Evolutionary conservation across 2,797 vertebrate species (phyloP).

Genomic region (Cyclura pinguis): DNA sequence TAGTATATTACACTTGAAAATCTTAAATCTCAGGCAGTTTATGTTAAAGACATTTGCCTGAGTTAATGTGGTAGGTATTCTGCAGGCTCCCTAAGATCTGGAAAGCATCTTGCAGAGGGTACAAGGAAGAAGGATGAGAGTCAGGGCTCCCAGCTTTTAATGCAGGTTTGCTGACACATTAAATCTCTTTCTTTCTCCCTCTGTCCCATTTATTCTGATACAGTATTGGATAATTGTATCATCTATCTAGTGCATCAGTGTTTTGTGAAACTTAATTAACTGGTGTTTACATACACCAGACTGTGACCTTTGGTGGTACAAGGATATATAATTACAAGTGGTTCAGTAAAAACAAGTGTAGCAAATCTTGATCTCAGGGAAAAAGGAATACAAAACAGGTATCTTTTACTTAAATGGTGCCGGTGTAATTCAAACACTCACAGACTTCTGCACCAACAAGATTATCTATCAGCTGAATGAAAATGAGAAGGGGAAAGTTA

Average conservation of each 20-base stretch:
- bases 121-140: not conserved
- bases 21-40: slow-evolving; percentile 2
- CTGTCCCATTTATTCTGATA: slow-evolving; percentile 33
- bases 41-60: not conserved
- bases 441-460: not conserved
- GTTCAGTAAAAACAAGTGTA: slow-evolving; percentile 1
- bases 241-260: slow-evolving; percentile 23
- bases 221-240: not conserved
- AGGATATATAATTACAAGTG: slow-evolving; percentile 8
- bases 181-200: slow-evolving; percentile 17
- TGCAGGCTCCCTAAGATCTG: not conserved
- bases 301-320: not conserved
- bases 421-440: not conserved
- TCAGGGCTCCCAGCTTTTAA: slow-evolving; percentile 36
- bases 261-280: slow-evolving; percentile 33
- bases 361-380: not conserved
- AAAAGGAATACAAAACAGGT: not conserved
- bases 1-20: not conserved
- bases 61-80: slow-evolving; percentile 10
- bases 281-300: slow-evolving; percentile 37
- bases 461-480: not conserved
- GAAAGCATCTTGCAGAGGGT: not conserved
- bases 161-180: not conserved
- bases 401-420: slow-evolving; percentile 7
- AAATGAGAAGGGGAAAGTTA: not conserved